These are phyloP conservation scores for Bradypus variegatus DNA, from an alignment of 2,797 vertebrate species.

Conservation along the genomic window DNA sequence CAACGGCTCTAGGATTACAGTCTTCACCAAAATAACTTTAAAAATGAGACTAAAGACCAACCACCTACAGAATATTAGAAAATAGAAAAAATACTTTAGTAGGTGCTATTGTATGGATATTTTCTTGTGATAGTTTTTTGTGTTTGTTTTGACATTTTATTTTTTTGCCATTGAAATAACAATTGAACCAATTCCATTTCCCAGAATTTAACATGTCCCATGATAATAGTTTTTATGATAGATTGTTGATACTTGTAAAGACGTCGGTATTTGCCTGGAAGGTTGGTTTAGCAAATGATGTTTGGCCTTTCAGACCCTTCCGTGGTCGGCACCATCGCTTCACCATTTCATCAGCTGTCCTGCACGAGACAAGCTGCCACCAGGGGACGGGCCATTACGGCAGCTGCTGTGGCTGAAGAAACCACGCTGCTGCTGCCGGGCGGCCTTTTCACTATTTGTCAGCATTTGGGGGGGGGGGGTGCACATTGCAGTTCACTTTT, in stretches of 20 bases:
- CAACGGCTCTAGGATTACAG: not conserved
- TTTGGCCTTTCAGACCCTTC: not conserved
- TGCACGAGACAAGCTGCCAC: not conserved
- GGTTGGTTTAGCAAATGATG: not conserved
- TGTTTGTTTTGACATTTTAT: not conserved
- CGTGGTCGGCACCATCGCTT: not conserved
- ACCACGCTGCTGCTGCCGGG: not conserved
- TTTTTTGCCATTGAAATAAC: not conserved
- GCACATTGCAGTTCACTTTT: not conserved
- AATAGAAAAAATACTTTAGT: not conserved
- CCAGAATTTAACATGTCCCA: not conserved
- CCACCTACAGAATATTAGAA: not conserved
- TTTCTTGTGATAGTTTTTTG: not conserved
- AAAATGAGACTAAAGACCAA: too few species aligned
- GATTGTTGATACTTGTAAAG: not conserved
- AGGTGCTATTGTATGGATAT: not conserved
- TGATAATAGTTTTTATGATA: not conserved
- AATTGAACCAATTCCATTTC: not conserved
- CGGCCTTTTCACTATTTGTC: slow-evolving; percentile 30
- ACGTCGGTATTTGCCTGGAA: not conserved
- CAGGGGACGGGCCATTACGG: not conserved
- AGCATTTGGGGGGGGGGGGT: not conserved
- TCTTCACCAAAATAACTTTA: not conserved
- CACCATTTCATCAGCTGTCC: too few species aligned
- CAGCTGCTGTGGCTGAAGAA: not conserved